Evolutionary conservation across 2,113 vertebrate species (phyloP).

Genomic region (Alouatta palliata): DNA sequence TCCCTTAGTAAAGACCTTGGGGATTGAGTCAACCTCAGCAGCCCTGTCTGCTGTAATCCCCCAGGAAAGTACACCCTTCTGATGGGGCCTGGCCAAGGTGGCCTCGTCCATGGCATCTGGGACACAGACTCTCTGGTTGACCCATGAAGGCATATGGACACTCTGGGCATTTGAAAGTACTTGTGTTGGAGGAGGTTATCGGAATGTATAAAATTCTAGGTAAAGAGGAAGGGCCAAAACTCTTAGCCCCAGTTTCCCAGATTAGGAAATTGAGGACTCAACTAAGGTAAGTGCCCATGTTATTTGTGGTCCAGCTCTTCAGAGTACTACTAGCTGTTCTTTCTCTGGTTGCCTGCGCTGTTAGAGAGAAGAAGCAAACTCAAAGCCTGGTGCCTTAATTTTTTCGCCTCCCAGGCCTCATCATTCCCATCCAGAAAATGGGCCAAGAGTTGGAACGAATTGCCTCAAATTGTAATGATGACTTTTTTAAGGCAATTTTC

Average conservation of each 20-base stretch:
- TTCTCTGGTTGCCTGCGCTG: conserved; percentile 3
- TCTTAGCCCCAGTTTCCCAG: conserved; percentile 10
- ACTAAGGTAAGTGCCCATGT: background rate
- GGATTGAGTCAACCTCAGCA: background rate
- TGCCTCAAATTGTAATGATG: background rate
- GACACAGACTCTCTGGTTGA: background rate
- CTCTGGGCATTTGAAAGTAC: background rate
- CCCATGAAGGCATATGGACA: background rate
- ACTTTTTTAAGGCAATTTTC: no score
- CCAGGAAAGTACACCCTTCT: background rate
- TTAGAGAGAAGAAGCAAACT: background rate
- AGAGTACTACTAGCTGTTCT: background rate
- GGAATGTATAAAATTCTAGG: background rate
- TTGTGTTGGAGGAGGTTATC: background rate
- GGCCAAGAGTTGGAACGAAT: background rate
- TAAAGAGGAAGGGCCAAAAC: background rate
- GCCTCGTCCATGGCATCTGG: background rate
- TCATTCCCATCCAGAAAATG: background rate
- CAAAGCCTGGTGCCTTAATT: background rate
- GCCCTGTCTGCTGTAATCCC: background rate
- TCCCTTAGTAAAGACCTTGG: background rate
- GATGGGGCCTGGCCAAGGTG: background rate
- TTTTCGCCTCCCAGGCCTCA: background rate
- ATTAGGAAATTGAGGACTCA: background rate
- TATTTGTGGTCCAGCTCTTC: background rate